These are phyloP conservation scores for Ctenochaetus hawaiiensis DNA, from an alignment of 2,797 vertebrate genomes.

Conservation along the genomic window DNA sequence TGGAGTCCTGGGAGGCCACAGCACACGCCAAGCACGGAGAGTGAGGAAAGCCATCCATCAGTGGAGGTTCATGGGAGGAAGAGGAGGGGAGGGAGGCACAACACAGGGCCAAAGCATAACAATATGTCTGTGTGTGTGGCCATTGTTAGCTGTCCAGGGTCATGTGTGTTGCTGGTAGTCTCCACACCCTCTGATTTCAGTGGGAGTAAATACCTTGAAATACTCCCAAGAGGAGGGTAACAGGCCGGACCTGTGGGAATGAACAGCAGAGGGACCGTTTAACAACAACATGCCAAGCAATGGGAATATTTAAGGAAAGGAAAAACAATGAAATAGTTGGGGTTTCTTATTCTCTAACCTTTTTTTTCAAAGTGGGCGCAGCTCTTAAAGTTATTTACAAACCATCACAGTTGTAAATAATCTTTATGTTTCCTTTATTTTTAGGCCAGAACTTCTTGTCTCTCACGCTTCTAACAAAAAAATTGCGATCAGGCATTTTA, in stretches of 20 bases:
- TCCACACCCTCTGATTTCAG: conserved; percentile 71
- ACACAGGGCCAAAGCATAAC: conserved; percentile 68
- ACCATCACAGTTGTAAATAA: not conserved
- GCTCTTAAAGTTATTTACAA: conserved; percentile 4
- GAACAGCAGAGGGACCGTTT: conserved; percentile 49
- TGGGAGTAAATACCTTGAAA: conserved; percentile 66
- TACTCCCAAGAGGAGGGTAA: conserved; percentile 65
- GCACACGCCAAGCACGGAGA: conserved; percentile 71
- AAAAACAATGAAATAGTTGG: conserved; percentile 5
- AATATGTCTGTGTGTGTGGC: conserved; percentile 72
- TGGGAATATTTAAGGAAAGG: conserved; percentile 43
- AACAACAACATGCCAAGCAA: conserved; percentile 36
- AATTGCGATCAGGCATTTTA: not conserved
- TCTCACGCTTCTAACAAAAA: not conserved
- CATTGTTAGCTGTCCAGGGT: conserved; percentile 76
- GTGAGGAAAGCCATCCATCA: conserved; percentile 84
- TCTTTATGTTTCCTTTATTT: not conserved
- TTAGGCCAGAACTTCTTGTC: not conserved
- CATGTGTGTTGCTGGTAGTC: conserved; percentile 66
- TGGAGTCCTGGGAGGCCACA: conserved; percentile 64
- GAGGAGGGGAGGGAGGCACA: conserved; percentile 17
- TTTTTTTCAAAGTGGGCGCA: not conserved
- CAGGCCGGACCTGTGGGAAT: conserved; percentile 60
- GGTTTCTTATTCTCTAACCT: not conserved
- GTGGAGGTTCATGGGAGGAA: conserved; percentile 52